A percentile compares a stretch with the other conserved stretches of the same genome.
These are phyloP conservation scores for Phylloscopus trochilus DNA, from an alignment of 2,113 vertebrate species.

Conservation along the genomic window DNA sequence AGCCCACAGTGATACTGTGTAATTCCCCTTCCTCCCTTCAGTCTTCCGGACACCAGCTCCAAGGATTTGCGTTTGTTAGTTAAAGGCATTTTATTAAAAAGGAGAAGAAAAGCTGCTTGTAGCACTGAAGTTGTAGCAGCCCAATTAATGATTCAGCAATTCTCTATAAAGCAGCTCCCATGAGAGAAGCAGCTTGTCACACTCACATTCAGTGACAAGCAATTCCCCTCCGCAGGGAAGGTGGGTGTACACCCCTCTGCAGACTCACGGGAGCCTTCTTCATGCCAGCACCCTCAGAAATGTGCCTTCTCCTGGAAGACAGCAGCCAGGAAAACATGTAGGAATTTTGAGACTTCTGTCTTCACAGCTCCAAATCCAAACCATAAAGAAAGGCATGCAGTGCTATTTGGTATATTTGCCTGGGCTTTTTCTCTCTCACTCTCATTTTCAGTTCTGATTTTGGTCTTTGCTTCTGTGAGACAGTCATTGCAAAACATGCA, in stretches of 20 bases:
- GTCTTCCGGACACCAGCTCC: background rate
- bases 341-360: background rate
- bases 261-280: background rate
- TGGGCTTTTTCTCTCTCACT: background rate
- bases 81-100: background rate
- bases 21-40: background rate
- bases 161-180: background rate
- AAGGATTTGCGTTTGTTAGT: background rate
- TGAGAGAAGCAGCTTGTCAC: background rate
- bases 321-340: background rate
- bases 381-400: background rate
- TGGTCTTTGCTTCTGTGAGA: background rate
- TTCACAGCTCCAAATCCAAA: background rate
- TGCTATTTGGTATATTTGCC: background rate
- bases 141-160: background rate
- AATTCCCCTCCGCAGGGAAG: background rate
- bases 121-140: background rate
- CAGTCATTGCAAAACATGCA: conserved; percentile 7
- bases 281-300: background rate
- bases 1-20: background rate
- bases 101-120: background rate
- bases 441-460: conserved; percentile 44
- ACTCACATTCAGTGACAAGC: background rate
- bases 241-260: background rate
- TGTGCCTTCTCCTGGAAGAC: background rate